Conservation (phyloP, 2,113 vertebrate genomes). For the Oreochromis niloticus region DNA sequence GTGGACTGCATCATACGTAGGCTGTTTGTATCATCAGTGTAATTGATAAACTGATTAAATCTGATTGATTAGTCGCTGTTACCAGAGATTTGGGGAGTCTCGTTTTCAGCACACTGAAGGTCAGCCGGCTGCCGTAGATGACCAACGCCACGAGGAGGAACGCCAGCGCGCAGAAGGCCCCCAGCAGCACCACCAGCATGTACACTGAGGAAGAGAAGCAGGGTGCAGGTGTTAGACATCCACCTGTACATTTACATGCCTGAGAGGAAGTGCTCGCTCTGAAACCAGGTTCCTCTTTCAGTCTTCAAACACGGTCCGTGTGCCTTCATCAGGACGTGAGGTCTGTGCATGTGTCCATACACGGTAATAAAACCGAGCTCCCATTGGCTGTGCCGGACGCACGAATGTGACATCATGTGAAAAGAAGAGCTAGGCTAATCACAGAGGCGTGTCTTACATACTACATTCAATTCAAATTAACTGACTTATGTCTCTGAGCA, state of each 20-base stretch:
- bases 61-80: not conserved
- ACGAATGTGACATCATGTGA: not conserved
- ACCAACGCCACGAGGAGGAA: not conserved
- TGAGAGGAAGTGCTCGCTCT: not conserved
- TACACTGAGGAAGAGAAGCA: not conserved
- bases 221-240: not conserved
- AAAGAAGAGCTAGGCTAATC: not conserved
- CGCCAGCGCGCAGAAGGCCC: not conserved
- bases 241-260: not conserved
- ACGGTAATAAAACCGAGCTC: not conserved
- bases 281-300: not conserved
- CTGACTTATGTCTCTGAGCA: not conserved
- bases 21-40: not conserved
- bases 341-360: not conserved
- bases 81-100: not conserved
- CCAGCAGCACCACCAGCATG: not conserved
- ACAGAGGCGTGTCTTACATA: not conserved
- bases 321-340: not conserved
- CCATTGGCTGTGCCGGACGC: not conserved
- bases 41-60: not conserved
- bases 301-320: not conserved
- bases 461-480: not conserved
- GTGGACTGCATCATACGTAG: not conserved
- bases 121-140: not conserved
- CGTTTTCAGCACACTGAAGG: not conserved